A percentile compares a stretch with the other conserved stretches of the same genome.
Evolutionary conservation across 2,797 vertebrate genomes (phyloP).

Genomic region (Valencia hispanica): DNA sequence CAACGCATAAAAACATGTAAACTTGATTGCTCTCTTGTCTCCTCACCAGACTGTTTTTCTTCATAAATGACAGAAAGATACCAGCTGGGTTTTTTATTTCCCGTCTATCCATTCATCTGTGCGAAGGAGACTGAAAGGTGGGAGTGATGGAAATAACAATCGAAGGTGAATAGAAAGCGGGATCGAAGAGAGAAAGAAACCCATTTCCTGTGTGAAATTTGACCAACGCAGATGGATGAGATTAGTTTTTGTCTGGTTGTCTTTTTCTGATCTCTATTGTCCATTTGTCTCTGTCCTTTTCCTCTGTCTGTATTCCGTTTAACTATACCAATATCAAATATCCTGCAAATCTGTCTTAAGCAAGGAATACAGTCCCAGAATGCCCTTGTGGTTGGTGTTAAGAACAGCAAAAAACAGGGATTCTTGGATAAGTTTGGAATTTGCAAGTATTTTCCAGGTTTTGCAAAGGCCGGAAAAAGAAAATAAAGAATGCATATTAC

Average conservation of each 20-base stretch:
- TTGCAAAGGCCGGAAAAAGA: not conserved
- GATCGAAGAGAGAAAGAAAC: constrained; percentile 60
- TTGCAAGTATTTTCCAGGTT: not conserved
- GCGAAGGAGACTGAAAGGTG: constrained; percentile 33
- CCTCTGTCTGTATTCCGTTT: constrained; percentile 15
- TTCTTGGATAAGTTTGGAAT: not conserved
- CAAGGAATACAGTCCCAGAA: constrained; percentile 2
- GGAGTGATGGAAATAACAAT: constrained; percentile 56
- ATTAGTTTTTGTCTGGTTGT: constrained; percentile 53
- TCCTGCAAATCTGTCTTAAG: constrained; percentile 4
- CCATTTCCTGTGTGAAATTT: constrained; percentile 67
- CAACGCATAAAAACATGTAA: not conserved
- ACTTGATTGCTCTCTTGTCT: constrained; percentile 13
- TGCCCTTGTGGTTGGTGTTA: not conserved
- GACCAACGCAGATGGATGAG: constrained; percentile 64
- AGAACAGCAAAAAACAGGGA: not conserved
- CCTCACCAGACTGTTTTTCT: constrained; percentile 60
- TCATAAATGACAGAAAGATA: constrained; percentile 28
- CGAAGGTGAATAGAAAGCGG: constrained; percentile 46
- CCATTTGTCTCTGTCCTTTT: constrained; percentile 40
- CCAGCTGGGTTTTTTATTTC: constrained; percentile 16
- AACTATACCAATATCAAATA: not conserved
- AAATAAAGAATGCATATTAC: not conserved
- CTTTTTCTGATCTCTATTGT: constrained; percentile 41
- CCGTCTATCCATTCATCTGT: constrained; percentile 41